Evolutionary conservation across 2,888 invertebrate species (phyloP), one percentile per base, ranked within the genome.

Genomic region (Pyrrhosoma nymphula): DNA sequence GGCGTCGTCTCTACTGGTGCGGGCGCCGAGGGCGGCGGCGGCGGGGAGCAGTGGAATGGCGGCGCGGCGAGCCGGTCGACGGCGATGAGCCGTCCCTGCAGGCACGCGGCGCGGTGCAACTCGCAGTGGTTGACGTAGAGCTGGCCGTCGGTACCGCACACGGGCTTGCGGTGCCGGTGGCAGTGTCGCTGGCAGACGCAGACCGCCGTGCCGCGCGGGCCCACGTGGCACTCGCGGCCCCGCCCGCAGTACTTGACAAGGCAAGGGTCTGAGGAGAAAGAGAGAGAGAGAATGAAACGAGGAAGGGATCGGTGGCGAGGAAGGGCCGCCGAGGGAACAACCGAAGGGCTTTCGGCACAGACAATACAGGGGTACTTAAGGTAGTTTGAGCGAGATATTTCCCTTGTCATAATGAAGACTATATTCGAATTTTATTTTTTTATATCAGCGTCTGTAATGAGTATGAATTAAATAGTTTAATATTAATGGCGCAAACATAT

Each of bases 71-170:
- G 75, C 96, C 97, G 97, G 96, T 97, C 97, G 95, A 97, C 97
- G 95, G 97, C 97, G 96, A 98, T 97, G 96, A 97, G 97, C 20
- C 97, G 97, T 60, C 97, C 97, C 63, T 97, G 97, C 90, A 97
- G 96, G 96, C 98, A 98, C 35, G 98, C 98, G 4, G 98, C 97
- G 95, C 98, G 97, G 96, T 98, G 98, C 69, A 98, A 97, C 96
- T 98, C 98, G 96, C 98, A 98, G 96, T 98, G 98, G 96, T 98
- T 98, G 93, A 97, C 97, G 96, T 98, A 98, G 95, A 98, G 97
- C 96, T 97, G 97, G n/a, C 98, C 98, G 96, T 98, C 98, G 63
- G 98, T 97, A 95, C 98, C 98, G 96, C 98, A 98, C 95, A 98
- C 98, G 6, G 75, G 90, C 96, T 98, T 97, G 96, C 97, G 97